A percentile compares a stretch with the other conserved stretches of the same genome.
These are phyloP conservation scores for Corythucha ciliata DNA, from an alignment of 2,888 invertebrate genomes.

Conservation along the genomic window DNA sequence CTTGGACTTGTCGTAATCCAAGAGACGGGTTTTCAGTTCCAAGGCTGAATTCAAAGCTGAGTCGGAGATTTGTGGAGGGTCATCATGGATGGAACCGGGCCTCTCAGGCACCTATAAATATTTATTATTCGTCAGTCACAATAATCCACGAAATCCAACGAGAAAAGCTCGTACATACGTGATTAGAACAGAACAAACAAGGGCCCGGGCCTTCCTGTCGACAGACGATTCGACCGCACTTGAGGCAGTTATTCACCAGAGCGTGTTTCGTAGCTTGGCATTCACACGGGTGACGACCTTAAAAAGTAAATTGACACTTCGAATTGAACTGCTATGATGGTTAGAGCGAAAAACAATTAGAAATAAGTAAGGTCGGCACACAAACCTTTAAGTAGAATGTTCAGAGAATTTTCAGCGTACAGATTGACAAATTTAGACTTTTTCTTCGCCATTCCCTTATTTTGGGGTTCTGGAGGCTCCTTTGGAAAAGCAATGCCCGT, in stretches of 20 bases:
- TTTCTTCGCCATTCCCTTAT: too few species aligned
- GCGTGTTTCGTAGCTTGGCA: slow-evolving; percentile 88
- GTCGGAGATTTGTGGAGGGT: neutral
- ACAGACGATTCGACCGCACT: slow-evolving; percentile 92
- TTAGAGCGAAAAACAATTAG: too few species aligned
- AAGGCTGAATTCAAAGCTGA: slow-evolving; percentile 56
- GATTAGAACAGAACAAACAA: slow-evolving; percentile 80
- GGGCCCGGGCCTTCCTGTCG: slow-evolving; percentile 94
- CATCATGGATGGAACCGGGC: slow-evolving; percentile 12
- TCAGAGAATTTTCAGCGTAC: too few species aligned
- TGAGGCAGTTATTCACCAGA: slow-evolving; percentile 83
- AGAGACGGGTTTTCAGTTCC: slow-evolving; percentile 65
- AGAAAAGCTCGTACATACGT: slow-evolving; percentile 49
- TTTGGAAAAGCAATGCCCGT: too few species aligned
- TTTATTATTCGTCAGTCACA: neutral
- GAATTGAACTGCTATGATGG: neutral
- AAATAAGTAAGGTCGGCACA: too few species aligned
- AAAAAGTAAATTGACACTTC: neutral
- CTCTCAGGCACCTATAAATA: neutral
- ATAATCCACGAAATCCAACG: neutral
- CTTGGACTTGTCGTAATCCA: slow-evolving; percentile 78
- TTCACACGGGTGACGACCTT: slow-evolving; percentile 77
- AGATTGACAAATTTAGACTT: too few species aligned
- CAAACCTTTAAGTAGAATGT: too few species aligned
- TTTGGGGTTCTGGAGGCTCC: too few species aligned